Percentiles rank a stretch among this genome's conserved stretches.
These are phyloP conservation scores for Hydractinia symbiolongicarpus DNA, from an alignment of 30 jellyfish, hydroid and myxozoan species.

Conservation along the genomic window DNA sequence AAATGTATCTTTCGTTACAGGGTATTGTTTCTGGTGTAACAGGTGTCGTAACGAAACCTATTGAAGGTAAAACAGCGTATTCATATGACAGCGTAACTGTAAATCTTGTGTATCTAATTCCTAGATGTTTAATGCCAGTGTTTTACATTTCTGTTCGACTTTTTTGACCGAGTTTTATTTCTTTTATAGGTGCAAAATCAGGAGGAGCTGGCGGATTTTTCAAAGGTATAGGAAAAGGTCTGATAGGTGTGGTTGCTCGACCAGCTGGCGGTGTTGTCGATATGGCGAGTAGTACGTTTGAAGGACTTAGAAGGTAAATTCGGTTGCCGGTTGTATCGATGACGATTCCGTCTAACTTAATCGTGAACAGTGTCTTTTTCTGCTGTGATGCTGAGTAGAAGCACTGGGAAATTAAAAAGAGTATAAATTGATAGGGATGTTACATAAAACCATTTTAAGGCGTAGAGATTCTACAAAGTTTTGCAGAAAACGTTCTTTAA, in stretches of 20 bases:
- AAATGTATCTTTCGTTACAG: slow-evolving; percentile 32
- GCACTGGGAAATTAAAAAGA: too few relatives aligned
- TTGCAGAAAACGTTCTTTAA: too few relatives aligned
- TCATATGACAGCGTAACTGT: not conserved
- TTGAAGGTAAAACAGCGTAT: slow-evolving; percentile 60
- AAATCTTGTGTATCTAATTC: not conserved
- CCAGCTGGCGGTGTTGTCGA: slow-evolving; percentile 98
- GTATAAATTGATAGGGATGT: too few relatives aligned
- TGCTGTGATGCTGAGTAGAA: too few relatives aligned
- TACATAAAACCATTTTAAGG: too few relatives aligned
- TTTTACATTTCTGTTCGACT: too few relatives aligned
- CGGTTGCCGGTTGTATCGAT: not conserved
- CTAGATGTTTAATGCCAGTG: not conserved
- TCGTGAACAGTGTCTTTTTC: not conserved
- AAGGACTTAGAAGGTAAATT: slow-evolving; percentile 77
- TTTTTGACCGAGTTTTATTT: not conserved
- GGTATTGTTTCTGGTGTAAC: slow-evolving; percentile 96
- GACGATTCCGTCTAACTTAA: not conserved
- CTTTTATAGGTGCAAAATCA: slow-evolving; percentile 67
- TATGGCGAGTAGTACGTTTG: slow-evolving; percentile 96
- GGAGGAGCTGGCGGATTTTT: slow-evolving; percentile 97
- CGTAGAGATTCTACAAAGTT: too few relatives aligned
- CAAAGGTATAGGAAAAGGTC: slow-evolving; percentile 96
- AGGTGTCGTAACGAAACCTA: slow-evolving; percentile 91
- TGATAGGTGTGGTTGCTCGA: slow-evolving; percentile 97